phyloP scores from a whole-genome alignment of 2,888 invertebrate genomes.

The Nemoura dubitans region DNA sequence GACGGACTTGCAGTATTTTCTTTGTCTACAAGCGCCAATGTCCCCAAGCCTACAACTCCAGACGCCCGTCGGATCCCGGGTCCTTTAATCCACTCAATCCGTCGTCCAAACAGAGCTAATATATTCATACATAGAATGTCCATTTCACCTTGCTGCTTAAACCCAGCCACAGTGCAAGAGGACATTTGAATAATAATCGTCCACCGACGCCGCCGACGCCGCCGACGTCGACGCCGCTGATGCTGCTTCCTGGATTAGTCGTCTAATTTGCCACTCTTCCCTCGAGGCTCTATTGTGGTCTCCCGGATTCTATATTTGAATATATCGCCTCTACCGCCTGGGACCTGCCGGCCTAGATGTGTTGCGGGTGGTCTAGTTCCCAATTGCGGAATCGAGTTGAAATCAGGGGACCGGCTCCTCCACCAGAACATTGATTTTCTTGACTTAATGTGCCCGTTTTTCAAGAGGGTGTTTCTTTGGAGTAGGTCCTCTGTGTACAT shows the following conservation, averaged over 20 bases:
- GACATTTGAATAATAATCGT: slow-evolving; percentile 37
- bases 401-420: not conserved
- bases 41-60: not conserved
- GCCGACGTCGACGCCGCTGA: not conserved
- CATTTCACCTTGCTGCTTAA: slow-evolving; percentile 29
- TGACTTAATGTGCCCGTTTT: not conserved
- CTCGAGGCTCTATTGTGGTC: slow-evolving; percentile 10
- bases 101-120: slow-evolving; percentile 15
- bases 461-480: not conserved
- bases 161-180: slow-evolving; percentile 10
- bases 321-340: slow-evolving; percentile 5
- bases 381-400: not conserved
- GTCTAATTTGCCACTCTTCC: slow-evolving; percentile 35
- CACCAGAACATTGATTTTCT: not conserved
- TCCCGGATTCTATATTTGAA: slow-evolving; percentile 24
- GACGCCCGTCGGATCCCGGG: not conserved
- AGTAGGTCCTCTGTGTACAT: no score
- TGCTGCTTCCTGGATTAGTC: slow-evolving; percentile 30
- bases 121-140: slow-evolving; percentile 33
- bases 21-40: not conserved
- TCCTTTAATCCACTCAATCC: slow-evolving; percentile 12
- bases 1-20: not conserved
- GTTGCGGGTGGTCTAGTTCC: not conserved
- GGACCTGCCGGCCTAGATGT: not conserved
- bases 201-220: not conserved